phyloP scores from a whole-genome alignment of 2,888 invertebrate species.

The Subacronicta megacephala region DNA sequence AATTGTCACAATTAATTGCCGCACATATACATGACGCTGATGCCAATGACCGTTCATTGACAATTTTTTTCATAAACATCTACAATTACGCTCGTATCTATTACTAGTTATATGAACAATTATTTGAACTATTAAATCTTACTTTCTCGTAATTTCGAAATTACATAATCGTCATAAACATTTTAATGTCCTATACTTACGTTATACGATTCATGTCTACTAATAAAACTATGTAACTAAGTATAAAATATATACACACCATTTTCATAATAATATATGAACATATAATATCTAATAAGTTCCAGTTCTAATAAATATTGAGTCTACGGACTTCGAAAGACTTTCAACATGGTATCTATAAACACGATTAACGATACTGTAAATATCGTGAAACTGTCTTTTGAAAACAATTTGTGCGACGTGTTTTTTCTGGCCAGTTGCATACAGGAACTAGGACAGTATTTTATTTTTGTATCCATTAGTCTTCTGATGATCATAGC shows the following conservation, averaged over 20 bases:
- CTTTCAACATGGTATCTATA: constrained; percentile 59
- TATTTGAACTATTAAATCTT: too few relatives aligned
- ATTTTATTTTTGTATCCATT: constrained; percentile 51
- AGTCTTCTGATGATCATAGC: constrained; percentile 34
- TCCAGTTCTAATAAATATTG: constrained; percentile 29
- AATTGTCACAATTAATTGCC: constrained; percentile 71
- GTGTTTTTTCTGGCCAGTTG: constrained; percentile 48
- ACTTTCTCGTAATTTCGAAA: too few relatives aligned
- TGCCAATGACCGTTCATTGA: constrained; percentile 68
- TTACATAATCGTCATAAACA: not conserved
- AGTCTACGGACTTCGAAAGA: constrained; percentile 38
- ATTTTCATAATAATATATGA: too few relatives aligned
- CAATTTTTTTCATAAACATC: constrained; percentile 38
- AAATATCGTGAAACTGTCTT: constrained; percentile 59
- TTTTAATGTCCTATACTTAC: too few relatives aligned
- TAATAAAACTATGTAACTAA: constrained; percentile 16
- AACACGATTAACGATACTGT: constrained; percentile 67
- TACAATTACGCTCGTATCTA: not conserved
- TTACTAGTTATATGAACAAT: too few relatives aligned
- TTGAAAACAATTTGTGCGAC: constrained; percentile 60
- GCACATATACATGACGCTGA: constrained; percentile 54
- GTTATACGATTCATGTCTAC: too few relatives aligned
- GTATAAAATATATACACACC: constrained; percentile 19
- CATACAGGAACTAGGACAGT: constrained; percentile 53
- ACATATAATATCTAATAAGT: constrained; percentile 13